Base-by-base conservation (phyloP, 2,113 vertebrate species). In the Piaya cayana region DNA sequence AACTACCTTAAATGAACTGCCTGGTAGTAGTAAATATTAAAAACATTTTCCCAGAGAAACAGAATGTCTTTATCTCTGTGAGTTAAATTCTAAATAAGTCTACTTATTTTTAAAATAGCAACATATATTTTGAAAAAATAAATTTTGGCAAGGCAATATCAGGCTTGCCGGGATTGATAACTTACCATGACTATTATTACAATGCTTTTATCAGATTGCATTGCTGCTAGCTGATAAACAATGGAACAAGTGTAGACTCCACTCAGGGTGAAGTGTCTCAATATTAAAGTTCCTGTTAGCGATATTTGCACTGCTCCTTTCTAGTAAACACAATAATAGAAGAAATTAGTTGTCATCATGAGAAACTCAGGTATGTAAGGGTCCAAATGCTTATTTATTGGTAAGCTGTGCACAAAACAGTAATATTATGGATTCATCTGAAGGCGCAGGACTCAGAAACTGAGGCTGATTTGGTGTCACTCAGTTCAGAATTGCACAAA, bases 171-270 rank as follows among this genome's bases (percentile, higher is more conserved):
- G 9, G 6, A 65, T 49, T 81, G 36, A 62, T 67, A 56, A 92
- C 85, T 96, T 96, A 97, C 90, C 95, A 30, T 96, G 97, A 83
- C 97, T 62, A 97, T 97, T 64, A 97, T 94, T 27, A 89, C 14
- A 25, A 97, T 27, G 6, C 34, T 95, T 96, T 83, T 94, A 36
- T 88, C 45, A 47, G 18, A 15, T 81, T 98, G 95, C 19, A 49
- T 86, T 83, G 82, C 63, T 29, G 65, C 94, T 62, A 82, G 79
- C 59, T 97, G 97, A 87, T 96, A 98, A 84, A 95, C 81, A 9
- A 97, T 88, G 30, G 64, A 94, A 82, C 96, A 98, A 6, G 79
- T 90, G 19, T 96, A 97, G 65, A 97, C 29, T 56, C 92, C 78
- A 74, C 90, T 97, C 79, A 97, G 82, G 4, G 47, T 86, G 29